Conservation (phyloP, 2,797 vertebrate species). For the Leptoclinus maculatus region DNA sequence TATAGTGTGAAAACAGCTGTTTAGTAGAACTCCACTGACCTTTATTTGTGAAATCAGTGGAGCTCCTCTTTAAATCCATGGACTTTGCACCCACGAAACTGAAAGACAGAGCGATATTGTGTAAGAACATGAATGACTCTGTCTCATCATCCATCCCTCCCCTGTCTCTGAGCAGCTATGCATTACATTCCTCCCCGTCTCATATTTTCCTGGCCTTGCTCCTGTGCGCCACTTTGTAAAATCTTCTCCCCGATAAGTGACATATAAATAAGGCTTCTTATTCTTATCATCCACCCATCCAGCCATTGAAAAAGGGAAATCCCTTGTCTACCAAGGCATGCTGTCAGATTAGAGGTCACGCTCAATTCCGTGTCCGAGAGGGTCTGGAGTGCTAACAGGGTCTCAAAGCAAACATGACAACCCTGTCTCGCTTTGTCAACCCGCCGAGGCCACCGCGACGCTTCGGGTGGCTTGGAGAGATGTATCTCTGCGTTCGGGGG, state of each 20-base stretch:
- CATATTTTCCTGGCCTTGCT: constrained; percentile 20
- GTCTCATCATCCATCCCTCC: background rate
- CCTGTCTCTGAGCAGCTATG: constrained; percentile 28
- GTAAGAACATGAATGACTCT: background rate
- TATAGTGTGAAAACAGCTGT: background rate
- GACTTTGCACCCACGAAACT: background rate
- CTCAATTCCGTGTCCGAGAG: constrained; percentile 60
- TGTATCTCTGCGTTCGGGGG: constrained; percentile 47
- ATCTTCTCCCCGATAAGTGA: constrained; percentile 58
- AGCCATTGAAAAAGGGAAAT: constrained; percentile 67
- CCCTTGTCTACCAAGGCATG: constrained; percentile 64
- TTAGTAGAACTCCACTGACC: background rate
- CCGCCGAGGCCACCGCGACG: constrained; percentile 48
- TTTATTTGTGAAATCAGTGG: background rate
- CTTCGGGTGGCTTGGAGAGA: constrained; percentile 70
- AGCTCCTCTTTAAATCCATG: background rate
- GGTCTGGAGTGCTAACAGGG: constrained; percentile 69
- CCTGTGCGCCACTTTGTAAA: constrained; percentile 44
- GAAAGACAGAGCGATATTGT: background rate
- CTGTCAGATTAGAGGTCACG: constrained; percentile 71
- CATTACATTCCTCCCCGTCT: constrained; percentile 6
- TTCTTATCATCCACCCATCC: constrained; percentile 67
- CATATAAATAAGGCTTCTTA: constrained; percentile 60
- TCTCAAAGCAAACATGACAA: constrained; percentile 78
- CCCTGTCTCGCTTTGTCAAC: constrained; percentile 66